These are phyloP conservation scores for Crossaster papposus DNA, from an alignment of 53 echinoderm and acorn worm species.

Conservation along the genomic window DNA sequence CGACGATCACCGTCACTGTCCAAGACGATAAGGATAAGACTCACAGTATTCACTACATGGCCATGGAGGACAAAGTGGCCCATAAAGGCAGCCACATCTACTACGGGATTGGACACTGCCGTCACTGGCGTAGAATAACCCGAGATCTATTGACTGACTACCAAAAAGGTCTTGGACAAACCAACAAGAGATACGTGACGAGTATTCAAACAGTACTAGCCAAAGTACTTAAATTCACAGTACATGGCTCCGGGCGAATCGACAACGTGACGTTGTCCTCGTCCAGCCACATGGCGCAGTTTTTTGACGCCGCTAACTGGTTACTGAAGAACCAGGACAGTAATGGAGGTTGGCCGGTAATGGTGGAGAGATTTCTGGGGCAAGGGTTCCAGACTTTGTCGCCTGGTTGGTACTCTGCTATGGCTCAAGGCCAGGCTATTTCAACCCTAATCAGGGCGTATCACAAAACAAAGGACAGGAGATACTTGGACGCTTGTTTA, in stretches of 20 bases:
- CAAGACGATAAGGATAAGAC: conserved; percentile 83
- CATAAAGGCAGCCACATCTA: conserved; percentile 75
- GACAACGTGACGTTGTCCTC: conserved; percentile 86
- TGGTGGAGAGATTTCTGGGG: conserved; percentile 78
- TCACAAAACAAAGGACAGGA: conserved; percentile 69
- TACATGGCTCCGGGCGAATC: conserved; percentile 85
- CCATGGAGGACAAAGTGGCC: conserved; percentile 66
- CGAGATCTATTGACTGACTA: conserved; percentile 71
- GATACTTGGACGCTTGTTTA: conserved; percentile 80
- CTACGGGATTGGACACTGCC: conserved; percentile 81
- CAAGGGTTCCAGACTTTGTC: conserved; percentile 74
- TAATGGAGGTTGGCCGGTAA: conserved; percentile 95
- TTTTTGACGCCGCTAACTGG: conserved; percentile 94
- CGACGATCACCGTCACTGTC: conserved; percentile 80
- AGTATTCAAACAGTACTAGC: conserved; percentile 46
- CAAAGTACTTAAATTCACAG: conserved; percentile 76
- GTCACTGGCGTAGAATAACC: conserved; percentile 84
- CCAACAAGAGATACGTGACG: conserved; percentile 58
- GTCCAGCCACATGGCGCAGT: conserved; percentile 85
- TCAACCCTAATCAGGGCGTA: conserved; percentile 88
- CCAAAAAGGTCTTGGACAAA: conserved; percentile 70
- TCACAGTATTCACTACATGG: conserved; percentile 73
- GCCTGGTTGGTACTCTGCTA: conserved; percentile 96
- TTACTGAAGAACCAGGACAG: conserved; percentile 85
- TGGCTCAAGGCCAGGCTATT: conserved; percentile 98